Base-by-base conservation (phyloP, 2,113 vertebrate genomes). In the Megaceryle torquata region DNA sequence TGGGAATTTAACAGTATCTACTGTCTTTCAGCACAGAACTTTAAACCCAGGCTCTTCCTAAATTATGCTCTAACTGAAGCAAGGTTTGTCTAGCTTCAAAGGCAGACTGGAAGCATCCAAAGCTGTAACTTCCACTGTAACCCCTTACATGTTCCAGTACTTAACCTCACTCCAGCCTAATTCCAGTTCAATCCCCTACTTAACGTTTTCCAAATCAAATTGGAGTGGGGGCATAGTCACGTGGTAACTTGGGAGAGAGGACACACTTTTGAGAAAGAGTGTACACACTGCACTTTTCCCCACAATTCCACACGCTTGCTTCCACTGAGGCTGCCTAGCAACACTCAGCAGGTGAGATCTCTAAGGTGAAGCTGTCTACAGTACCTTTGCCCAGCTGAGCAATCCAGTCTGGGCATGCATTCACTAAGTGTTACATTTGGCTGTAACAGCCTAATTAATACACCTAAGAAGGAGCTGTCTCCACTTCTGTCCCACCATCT, bases 281-380 rank as follows among this genome's bases (percentile, higher is more conserved):
- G 5, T 9, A 50, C 2, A 1, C 16, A 15, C 6, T 3, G 4
- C 33, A 13, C 16, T 57, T 41, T 22, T 33, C 15, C 39, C 24
- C 18, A 33, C 10, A n/a, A 21, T 2, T 10, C 8, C 25, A 68
- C 15, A 12, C 5, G 1, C 70, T 63, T 22, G 2, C 28, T 86
- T 56, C 28, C 20, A 33, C 1, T 3, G 2, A 44, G 22, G 12
- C 15, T 6, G 29, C 17, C 35, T 31, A 63, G 17, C 33, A 77
- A 10, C 18, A 28, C 20, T 3, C 3, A 39, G 22, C 6, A 72
- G 4, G 4, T 0, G n/a, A 7, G 4, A 28, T 4, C 0, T 15
- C 14, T 54, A 57, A 86, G 12, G 12, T 5, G 5, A 51, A 48
- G 41, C 24, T 24, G 24, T 12, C 46, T 43, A 13, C 20, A 68